Conservation (phyloP, 2,113 vertebrate genomes). For the Gavialis gangeticus region DNA sequence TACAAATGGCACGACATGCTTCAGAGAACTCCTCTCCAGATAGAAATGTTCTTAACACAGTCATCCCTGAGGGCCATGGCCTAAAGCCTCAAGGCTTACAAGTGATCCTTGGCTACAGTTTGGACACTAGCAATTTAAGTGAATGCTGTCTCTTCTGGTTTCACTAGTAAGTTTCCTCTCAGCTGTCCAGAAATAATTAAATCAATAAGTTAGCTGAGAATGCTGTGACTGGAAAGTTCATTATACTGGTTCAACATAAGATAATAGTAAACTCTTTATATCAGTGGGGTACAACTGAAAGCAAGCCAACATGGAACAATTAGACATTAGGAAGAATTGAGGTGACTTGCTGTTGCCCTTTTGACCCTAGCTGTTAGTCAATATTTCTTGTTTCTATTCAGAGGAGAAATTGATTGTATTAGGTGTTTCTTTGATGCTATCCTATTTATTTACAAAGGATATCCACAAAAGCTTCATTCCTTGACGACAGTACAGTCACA, state of each 20-base stretch:
- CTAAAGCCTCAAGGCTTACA: background rate
- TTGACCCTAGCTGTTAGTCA: background rate
- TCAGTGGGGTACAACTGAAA: background rate
- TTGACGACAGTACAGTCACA: background rate
- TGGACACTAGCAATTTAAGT: background rate
- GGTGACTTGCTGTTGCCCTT: background rate
- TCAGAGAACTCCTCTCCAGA: background rate
- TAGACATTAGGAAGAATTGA: background rate
- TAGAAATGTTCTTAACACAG: background rate
- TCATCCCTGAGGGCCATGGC: background rate
- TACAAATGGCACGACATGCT: background rate
- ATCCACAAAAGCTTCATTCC: background rate
- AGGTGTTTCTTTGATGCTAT: background rate
- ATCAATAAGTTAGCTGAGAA: background rate
- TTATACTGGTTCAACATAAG: background rate
- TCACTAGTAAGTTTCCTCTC: background rate
- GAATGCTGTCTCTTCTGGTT: background rate
- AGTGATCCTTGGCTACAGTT: background rate
- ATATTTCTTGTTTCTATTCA: background rate
- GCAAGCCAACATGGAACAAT: background rate
- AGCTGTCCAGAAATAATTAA: background rate
- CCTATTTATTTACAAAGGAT: background rate
- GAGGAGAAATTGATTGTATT: background rate
- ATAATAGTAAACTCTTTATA: background rate
- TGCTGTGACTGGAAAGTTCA: background rate